Base-by-base conservation (phyloP, 2,888 invertebrate genomes). In the Lithophane socia region DNA sequence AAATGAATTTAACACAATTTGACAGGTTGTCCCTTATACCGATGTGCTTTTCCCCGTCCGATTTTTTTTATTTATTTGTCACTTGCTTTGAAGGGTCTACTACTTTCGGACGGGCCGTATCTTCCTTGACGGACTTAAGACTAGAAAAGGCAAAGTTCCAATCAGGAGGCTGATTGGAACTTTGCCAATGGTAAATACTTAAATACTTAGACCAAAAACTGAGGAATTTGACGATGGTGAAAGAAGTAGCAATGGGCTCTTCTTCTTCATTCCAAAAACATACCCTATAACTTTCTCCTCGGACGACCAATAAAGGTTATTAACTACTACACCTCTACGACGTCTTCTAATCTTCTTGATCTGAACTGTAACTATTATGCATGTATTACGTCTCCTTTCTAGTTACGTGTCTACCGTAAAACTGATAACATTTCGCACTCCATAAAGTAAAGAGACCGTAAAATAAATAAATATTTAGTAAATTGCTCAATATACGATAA, bases 381-480 rank as follows among this genome's bases (percentile, higher is more conserved):
- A 16, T 3, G n/a, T 75, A 2, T 44, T 37, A 21, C 42, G n/a
- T 64, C 56, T 16, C 29, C 42, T 82, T 64, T 64, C 42, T 83
- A 83, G 63, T 63, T 47, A 84, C 52, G 37, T 58, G 1, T 58
- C 12, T 49, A 16, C 10, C 29, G 18, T 52, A 42, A 72, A 67
- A 66, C 56, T 66, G 18, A 80, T 63, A 85, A 52, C 24, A 42
- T 44, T 66, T 85, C 42, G 10, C 49, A 80, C 58, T 73, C 68
- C 37, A 67, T 74, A 75, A 56, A 75, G 13, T 56, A 81, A 82
- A 68, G 63, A 75, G 67, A 71, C 82, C 70, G 37, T 82, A 72
- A 86, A 82, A 72, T 72, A 72, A 77, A 86, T 60, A 83, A 82
- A 82, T 44, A 76, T 64, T 64, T 44, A 74, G 49, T 58, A 12